Base-by-base conservation (phyloP, 30 jellyfish, hydroid and myxozoan species). In the Aurelia sp. region DNA sequence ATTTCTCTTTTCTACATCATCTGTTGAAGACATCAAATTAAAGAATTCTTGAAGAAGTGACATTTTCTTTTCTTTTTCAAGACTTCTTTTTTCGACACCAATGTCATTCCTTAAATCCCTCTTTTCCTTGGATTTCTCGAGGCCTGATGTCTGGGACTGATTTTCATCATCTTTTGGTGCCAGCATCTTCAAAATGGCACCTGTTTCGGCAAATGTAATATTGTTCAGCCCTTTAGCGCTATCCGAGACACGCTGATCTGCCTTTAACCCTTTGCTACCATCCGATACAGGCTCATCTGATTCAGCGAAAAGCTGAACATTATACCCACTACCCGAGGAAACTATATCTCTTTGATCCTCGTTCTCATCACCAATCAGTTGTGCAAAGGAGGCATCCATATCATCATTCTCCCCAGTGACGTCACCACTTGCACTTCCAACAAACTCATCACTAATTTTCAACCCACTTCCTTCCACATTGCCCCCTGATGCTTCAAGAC, bases 301-400 rank as follows among this genome's bases (percentile, higher is more conserved):
- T 5, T 12, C 55, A 44, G 55, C 55, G 7, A 9, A 9, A 44
- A 44, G 15, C 15, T 44, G 55, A 44, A 2, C 16, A 44, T 44
- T 9, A 44, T 44, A 44, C 15, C 55, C 17, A 44, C 55, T 44
- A 44, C 55, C 55, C 15, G 55, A 44, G 55, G 55, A 7, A 13
- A 16, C 65, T 6, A 35, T 40, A 4, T 47, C 89, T 15, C 20
- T 81, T 7, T 83, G 35, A 27, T 83, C 73, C 63, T 31, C 74
- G 38, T 74, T 67, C 55, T 9, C 55, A 10, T 17, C 75, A 58
- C 87, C 61, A 38, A 84, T 75, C 17, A 84, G 33, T 17, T 84
- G 75, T 5, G 76, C 93, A 58, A 69, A 84, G 9, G 93, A 84
- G 16, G 77, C 47, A 84, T 84, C 93, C 11, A 84, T 67, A 55